phyloP scores from a whole-genome alignment of 1,140 invertebrate genomes.

The Pristionchus pacificus region DNA sequence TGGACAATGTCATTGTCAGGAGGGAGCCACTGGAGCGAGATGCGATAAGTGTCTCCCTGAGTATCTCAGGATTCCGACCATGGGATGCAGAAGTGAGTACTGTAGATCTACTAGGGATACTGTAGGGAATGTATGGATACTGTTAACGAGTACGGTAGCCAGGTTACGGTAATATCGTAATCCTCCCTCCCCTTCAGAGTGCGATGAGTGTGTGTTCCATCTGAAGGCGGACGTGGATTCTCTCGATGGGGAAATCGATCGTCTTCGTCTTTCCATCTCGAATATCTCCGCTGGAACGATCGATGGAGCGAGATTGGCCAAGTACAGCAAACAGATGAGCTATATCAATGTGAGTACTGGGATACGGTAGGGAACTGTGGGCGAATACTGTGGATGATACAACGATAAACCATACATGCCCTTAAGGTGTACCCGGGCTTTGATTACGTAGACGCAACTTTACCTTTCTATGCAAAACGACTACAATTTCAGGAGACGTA shows the following conservation, averaged over 20 bases:
- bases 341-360: constrained; percentile 29
- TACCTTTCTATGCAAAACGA: no score
- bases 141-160: background rate
- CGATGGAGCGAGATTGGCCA: constrained; percentile 47
- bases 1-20: constrained; percentile 57
- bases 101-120: no score
- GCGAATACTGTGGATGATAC: constrained; percentile 32
- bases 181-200: constrained; percentile 29
- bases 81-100: constrained; percentile 46
- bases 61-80: constrained; percentile 48
- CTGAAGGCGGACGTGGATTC: constrained; percentile 48
- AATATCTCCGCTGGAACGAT: constrained; percentile 54
- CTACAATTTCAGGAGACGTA: background rate
- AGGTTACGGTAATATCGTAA: background rate
- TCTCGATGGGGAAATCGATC: constrained; percentile 26
- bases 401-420: constrained; percentile 29
- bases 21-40: constrained; percentile 55
- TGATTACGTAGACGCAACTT: background rate
- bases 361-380: constrained; percentile 25
- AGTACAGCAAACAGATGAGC: constrained; percentile 42
- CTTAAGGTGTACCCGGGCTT: constrained; percentile 23
- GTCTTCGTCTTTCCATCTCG: constrained; percentile 28
- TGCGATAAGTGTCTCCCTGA: constrained; percentile 50
- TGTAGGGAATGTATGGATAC: background rate
- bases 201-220: constrained; percentile 54